These are phyloP conservation scores for Clepsis dumicolana DNA, from an alignment of 2,888 invertebrate species.

Conservation along the genomic window DNA sequence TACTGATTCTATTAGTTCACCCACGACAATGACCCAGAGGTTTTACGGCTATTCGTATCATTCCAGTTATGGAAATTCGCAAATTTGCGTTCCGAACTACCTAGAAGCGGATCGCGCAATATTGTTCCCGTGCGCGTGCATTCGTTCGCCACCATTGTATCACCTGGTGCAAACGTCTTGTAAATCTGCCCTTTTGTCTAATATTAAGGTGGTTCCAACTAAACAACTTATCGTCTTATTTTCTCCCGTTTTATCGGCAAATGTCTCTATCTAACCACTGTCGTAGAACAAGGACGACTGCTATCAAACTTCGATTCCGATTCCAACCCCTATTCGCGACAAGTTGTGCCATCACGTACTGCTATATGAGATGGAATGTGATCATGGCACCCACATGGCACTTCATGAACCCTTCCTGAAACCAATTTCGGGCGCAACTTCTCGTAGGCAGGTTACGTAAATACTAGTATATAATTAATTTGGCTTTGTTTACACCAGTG, in stretches of 20 bases:
- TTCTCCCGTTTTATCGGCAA: neutral
- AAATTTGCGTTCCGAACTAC: constrained; percentile 24
- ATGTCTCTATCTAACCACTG: neutral
- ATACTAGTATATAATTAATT: constrained; percentile 20
- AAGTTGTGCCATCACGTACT: constrained; percentile 3
- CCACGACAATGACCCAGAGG: constrained; percentile 7
- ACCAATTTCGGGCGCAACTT: constrained; percentile 36
- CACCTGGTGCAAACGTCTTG: constrained; percentile 47
- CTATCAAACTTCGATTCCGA: neutral
- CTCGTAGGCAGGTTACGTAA: constrained; percentile 26
- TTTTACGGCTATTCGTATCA: constrained; percentile 32
- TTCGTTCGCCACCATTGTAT: constrained; percentile 39
- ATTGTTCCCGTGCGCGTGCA: constrained; percentile 31
- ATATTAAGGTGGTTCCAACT: constrained; percentile 40
- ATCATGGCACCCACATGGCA: constrained; percentile 23
- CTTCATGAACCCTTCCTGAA: constrained; percentile 35
- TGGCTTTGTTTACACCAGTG: constrained; percentile 9
- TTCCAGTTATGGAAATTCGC: constrained; percentile 35
- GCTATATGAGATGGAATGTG: constrained; percentile 40
- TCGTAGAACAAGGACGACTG: neutral
- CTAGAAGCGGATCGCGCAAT: constrained; percentile 19
- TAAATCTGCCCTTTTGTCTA: constrained; percentile 47
- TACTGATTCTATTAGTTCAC: constrained; percentile 13
- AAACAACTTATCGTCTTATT: neutral
- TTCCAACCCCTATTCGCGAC: neutral